Percentiles rank a stretch among this genome's conserved stretches.
Conservation (phyloP, 2,113 vertebrate genomes). For the Antechinus stuartii region DNA sequence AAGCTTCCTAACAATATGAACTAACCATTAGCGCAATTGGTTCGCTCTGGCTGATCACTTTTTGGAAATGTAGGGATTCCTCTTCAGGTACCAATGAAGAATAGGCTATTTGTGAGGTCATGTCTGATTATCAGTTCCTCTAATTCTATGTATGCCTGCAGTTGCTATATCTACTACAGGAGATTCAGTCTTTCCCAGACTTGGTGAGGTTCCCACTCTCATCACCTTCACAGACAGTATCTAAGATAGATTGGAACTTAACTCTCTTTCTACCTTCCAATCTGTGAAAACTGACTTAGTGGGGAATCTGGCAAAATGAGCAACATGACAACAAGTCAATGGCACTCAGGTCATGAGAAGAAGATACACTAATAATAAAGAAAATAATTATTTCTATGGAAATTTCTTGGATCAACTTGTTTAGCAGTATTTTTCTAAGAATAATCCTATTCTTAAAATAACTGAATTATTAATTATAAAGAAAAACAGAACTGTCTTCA, state of each 20-base stretch:
- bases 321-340: background rate
- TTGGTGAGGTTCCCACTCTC: background rate
- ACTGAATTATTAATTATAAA: too few species aligned
- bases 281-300: background rate
- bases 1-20: too few species aligned
- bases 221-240: background rate
- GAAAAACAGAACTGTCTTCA: background rate
- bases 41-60: too few species aligned
- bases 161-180: background rate
- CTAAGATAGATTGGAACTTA: background rate
- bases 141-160: background rate
- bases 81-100: too few species aligned
- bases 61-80: too few species aligned
- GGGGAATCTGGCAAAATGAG: background rate
- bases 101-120: too few species aligned
- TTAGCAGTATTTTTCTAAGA: background rate
- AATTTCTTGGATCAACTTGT: slow-evolving; percentile 1
- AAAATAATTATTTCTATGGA: background rate
- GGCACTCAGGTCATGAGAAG: background rate
- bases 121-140: too few species aligned
- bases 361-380: background rate
- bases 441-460: background rate
- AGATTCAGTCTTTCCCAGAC: background rate
- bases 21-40: too few species aligned
- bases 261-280: background rate